Base-by-base conservation (phyloP, 2,797 vertebrate genomes). In the Megalops cyprinoides region DNA sequence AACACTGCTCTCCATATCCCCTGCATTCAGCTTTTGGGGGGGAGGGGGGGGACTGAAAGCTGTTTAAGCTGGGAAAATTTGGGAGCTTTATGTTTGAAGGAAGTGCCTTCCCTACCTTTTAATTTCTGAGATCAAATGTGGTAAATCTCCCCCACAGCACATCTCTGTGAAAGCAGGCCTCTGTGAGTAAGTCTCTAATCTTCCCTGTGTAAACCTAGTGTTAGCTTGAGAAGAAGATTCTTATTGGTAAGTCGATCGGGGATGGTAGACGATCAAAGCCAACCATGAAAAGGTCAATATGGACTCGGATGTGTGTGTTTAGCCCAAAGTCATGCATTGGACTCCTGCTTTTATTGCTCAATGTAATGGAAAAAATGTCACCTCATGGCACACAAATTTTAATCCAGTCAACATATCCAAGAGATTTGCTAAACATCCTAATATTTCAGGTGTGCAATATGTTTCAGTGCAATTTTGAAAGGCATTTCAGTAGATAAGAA, bases 1-100 rank as follows among this genome's bases (percentile, higher is more conserved):
- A 58, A 62, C 39, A 25, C 42, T 20, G 37, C 37, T 14, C 31
- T 62, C 15, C 25, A 37, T 14, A 37, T 67, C 73, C 76, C 73
- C 82, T 55, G 42, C 81, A 78, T 81, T 78, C 79, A 18, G 34
- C 37, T 23, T 14, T 71, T 39, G 23, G 44, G 20, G 39, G 37
- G 9, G 67, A 44, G 42, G 37, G 39, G 37, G 9, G 10, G 67
- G 44, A 42, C 18, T 12, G 12, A 44, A 71, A 71, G 39, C 8
- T 9, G 20, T 71, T 25, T 44, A 71, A 42, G 39, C 37, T 42
- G 18, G 37, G 15, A n/a, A 20, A 71, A 7, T 23, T 71, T 71
- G 6, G 37, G 37, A 71, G 67, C 67, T 84, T 80, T 73, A 85
- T 84, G 82, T 73, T 79, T 81, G 12, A 14, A 69, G n/a, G n/a